phyloP scores from a whole-genome alignment of 2,113 vertebrate species.

The Epinephelus cyanopodus region DNA sequence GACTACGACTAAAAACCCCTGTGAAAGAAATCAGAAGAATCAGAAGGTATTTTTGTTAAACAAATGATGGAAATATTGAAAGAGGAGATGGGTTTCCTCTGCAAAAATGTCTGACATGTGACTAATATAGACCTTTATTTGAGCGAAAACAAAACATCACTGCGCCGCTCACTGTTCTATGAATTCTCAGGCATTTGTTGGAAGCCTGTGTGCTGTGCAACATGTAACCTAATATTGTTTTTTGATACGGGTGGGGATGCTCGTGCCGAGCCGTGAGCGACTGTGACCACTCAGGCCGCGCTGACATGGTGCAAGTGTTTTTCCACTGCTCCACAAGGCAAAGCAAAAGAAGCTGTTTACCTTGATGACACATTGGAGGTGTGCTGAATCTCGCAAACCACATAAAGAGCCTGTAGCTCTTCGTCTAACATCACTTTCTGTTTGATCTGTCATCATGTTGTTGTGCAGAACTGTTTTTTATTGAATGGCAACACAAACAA shows the following conservation, averaged over 20 bases:
- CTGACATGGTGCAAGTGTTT: slow-evolving; percentile 4
- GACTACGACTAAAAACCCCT: background rate
- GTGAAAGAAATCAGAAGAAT: background rate
- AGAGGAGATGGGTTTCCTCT: background rate
- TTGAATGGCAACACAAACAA: background rate
- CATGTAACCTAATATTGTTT: slow-evolving; percentile 35
- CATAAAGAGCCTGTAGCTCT: background rate
- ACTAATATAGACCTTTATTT: too few species aligned
- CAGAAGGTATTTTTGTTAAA: background rate
- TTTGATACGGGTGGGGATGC: slow-evolving; percentile 16
- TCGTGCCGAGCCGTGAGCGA: slow-evolving; percentile 11
- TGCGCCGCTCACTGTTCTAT: background rate
- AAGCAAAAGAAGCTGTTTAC: slow-evolving; percentile 5
- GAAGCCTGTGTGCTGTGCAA: slow-evolving; percentile 9
- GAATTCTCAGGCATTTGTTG: slow-evolving; percentile 10
- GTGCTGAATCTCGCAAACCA: background rate
- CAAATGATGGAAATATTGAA: background rate
- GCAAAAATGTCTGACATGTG: background rate
- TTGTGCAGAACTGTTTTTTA: background rate
- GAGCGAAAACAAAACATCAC: background rate
- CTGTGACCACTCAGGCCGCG: background rate
- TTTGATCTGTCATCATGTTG: background rate
- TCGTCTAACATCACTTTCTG: background rate
- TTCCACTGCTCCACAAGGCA: slow-evolving; percentile 22
- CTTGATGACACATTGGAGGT: background rate